Evolutionary conservation across 1,140 invertebrate species (phyloP).

Genomic region (Sinonovacula constricta): DNA sequence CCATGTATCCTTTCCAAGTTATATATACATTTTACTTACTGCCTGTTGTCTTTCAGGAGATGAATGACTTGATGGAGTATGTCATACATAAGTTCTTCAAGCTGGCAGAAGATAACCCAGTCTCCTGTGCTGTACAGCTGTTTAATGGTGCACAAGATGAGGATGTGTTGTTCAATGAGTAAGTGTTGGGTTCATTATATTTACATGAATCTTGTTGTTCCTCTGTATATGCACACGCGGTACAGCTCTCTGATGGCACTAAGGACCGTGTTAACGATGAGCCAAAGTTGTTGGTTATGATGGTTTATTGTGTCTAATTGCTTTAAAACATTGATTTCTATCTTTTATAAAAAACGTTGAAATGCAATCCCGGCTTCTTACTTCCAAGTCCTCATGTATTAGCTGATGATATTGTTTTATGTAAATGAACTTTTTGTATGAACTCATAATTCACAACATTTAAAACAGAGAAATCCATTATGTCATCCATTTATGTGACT

Average conservation of each 20-base stretch:
- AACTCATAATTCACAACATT: neutral
- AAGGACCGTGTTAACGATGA: too few species aligned
- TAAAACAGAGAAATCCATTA: neutral
- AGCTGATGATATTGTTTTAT: too few species aligned
- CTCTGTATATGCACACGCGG: too few species aligned
- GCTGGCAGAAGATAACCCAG: slow-evolving; percentile 60
- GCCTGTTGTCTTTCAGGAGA: slow-evolving; percentile 61
- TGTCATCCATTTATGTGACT: neutral
- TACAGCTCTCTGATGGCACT: too few species aligned
- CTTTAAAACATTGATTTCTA: neutral
- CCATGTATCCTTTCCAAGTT: too few species aligned
- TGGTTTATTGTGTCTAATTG: neutral
- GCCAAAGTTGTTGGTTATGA: neutral
- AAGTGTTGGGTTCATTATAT: too few species aligned
- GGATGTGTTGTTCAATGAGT: slow-evolving; percentile 16
- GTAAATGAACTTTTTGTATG: neutral
- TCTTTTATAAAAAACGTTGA: too few species aligned
- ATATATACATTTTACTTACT: too few species aligned
- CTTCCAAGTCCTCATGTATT: too few species aligned
- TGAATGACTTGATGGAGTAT: slow-evolving; percentile 70
- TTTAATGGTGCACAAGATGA: slow-evolving; percentile 20
- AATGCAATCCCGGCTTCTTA: too few species aligned
- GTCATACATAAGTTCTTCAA: slow-evolving; percentile 65
- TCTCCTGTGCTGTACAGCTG: slow-evolving; percentile 61
- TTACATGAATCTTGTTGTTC: too few species aligned